Base-by-base conservation (phyloP, 2,797 vertebrate genomes). In the Sardinella longiceps region DNA sequence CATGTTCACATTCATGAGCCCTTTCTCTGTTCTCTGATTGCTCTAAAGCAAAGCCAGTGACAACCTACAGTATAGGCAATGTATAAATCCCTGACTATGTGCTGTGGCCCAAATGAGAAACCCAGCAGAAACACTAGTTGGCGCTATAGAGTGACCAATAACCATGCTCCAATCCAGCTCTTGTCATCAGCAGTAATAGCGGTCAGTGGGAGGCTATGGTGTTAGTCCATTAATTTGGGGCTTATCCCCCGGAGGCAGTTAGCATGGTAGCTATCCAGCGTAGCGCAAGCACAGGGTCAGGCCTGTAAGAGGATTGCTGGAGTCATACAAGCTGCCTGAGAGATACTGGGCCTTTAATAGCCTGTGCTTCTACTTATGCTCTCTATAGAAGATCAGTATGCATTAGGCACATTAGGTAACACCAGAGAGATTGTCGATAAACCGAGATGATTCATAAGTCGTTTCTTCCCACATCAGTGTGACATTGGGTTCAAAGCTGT, bases 291-390 rank as follows among this genome's bases (percentile, higher is more conserved):
- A 15, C 30, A 15, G 28, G 63, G 30, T 33, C 30, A 15, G 63
- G 12, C 63, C 63, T 37, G 1, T 92, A 92, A 92, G 88, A 92
- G 90, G 90, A 92, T 91, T 93, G 86, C 28, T 82, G 45, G 80
- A n/a, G n/a, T 39, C 28, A 18, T 50, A 74, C 84, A 88, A 84
- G 86, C 90, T 83, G 82, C 70, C 80, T 56, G 53, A 86, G 85
- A 87, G 85, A 23, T 12, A 3, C 30, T 70, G 63, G 63, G 28
- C 63, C 2, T 5, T 18, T 28, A 25, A 12, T 63, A 25, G 25
- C 25, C 58, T 9, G 60, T 2, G 37, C 12, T 33, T 28, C 63
- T 70, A 12, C 2, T 30, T 5, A 70, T 48, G 46, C 46, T 48
- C 46, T 12, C 46, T 10, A 30, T 25, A 25, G 25, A 4, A 11